phyloP scores from a whole-genome alignment of 2,113 vertebrate species.

The Alces alces region DNA sequence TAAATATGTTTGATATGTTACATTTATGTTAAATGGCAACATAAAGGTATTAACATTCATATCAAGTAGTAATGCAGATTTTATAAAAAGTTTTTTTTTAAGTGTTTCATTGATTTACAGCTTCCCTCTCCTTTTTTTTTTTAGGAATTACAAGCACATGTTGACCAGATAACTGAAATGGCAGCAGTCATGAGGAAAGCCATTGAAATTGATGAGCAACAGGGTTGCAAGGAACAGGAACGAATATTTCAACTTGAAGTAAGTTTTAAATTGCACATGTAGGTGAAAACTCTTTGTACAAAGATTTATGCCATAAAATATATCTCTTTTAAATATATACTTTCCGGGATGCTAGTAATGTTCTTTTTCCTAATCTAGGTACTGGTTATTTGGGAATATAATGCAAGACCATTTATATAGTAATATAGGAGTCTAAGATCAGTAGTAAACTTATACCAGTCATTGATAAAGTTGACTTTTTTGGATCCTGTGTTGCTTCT shows the following conservation, averaged over 20 bases:
- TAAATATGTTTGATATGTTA: not conserved
- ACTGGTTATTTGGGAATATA: not conserved
- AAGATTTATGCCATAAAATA: not conserved
- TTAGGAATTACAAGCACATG: slow-evolving; percentile 94
- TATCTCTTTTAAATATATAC: not conserved
- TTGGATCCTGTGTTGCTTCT: not conserved
- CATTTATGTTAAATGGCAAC: not conserved
- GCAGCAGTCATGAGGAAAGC: slow-evolving; percentile 97
- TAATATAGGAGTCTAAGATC: not conserved
- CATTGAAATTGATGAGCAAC: slow-evolving; percentile 94
- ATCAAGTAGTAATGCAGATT: not conserved
- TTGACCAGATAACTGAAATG: slow-evolving; percentile 99
- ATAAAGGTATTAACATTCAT: not conserved
- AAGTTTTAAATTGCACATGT: slow-evolving; percentile 54
- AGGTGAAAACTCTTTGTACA: not conserved
- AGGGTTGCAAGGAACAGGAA: slow-evolving; percentile 92
- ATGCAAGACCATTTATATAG: not conserved
- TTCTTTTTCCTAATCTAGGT: not conserved
- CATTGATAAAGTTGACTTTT: not conserved
- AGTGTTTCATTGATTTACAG: not conserved
- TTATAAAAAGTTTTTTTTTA: not conserved
- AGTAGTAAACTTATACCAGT: not conserved
- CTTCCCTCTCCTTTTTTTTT: not conserved
- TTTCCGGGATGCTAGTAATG: not conserved
- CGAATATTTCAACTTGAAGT: slow-evolving; percentile 93